Base-by-base conservation (phyloP, 2,113 vertebrate genomes). In the Chaenogobius annularis region DNA sequence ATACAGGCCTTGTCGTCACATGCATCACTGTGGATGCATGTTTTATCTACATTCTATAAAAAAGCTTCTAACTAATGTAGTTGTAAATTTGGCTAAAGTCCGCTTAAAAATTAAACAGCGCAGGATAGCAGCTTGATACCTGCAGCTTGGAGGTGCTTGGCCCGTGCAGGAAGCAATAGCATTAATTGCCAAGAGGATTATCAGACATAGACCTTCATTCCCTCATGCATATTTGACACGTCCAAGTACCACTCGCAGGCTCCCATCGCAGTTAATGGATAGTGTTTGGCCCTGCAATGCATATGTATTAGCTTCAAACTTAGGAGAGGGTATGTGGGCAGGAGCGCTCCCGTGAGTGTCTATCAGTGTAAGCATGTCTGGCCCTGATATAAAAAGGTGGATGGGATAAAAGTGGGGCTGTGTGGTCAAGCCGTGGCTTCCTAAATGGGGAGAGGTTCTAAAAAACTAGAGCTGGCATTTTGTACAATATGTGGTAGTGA, bases 141-240 rank as follows among this genome's bases (percentile, higher is more conserved):
- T 77, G 80, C 73, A 81, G 82, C 69, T 69, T 0, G 37, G 8
- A 14, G 68, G 72, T 75, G 80, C 78, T 73, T 64, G 56, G 73
- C 81, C 76, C 56, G 9, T 20, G 50, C 50, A 47, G 73, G 67
- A 80, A 85, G 88, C 59, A 31, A 74, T 75, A 69, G 79, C 75
- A 72, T 85, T 90, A 86, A 88, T 87, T 86, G 80, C 89, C 82
- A 59, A 0, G 66, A 79, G 83, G 75, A 82, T 87, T 73, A 79
- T 37, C 67, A 80, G 78, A 84, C 80, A 78, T 62, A 72, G 74
- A 77, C 72, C 84, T 77, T 66, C 72, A 62, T 73, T 85, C 84
- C 72, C 78, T 88, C 81, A 83, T 90, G 80, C 80, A 91, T 86
- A 91, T 87, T 88, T 85, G 85, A 88, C 79, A 74, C 74, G 77